These are phyloP conservation scores for Cyclopterus lumpus DNA, from an alignment of 2,797 vertebrate species.

Conservation along the genomic window DNA sequence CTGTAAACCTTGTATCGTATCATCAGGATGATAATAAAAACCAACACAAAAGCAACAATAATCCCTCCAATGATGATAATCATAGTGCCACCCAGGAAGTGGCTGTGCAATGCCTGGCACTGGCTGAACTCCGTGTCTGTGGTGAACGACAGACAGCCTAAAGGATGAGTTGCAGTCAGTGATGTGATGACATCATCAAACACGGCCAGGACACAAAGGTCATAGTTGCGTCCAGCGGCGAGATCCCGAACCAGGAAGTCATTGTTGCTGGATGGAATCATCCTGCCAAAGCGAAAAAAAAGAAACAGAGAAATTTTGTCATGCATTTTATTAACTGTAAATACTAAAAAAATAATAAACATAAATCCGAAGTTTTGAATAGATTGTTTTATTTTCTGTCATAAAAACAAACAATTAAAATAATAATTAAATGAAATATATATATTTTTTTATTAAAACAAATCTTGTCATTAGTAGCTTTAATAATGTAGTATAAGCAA, in stretches of 20 bases:
- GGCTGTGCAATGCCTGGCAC: constrained; percentile 88
- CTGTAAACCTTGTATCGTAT: constrained; percentile 95
- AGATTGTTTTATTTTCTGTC: too few relatives aligned
- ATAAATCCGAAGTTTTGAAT: background rate
- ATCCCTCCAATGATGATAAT: constrained; percentile 97
- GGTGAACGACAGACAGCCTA: constrained; percentile 92
- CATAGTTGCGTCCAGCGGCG: constrained; percentile 87
- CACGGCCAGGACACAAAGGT: constrained; percentile 90
- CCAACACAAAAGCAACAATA: constrained; percentile 94
- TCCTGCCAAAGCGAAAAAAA: constrained; percentile 77
- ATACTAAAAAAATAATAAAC: background rate
- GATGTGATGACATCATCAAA: constrained; percentile 90
- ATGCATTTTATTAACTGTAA: background rate
- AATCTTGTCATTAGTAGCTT: too few relatives aligned
- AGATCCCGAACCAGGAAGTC: constrained; percentile 92
- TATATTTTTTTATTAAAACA: too few relatives aligned
- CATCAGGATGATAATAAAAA: constrained; percentile 97
- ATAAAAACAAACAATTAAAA: too few relatives aligned
- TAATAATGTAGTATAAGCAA: too few relatives aligned
- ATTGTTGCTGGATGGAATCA: constrained; percentile 91
- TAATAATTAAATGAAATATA: too few relatives aligned
- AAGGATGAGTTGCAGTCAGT: constrained; percentile 87
- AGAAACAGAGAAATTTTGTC: background rate
- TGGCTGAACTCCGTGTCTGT: constrained; percentile 88
- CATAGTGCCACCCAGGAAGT: constrained; percentile 94